Percentiles rank a stretch among this genome's conserved stretches.
Conservation (phyloP, 1,140 invertebrate species). For the Cepaea nemoralis region DNA sequence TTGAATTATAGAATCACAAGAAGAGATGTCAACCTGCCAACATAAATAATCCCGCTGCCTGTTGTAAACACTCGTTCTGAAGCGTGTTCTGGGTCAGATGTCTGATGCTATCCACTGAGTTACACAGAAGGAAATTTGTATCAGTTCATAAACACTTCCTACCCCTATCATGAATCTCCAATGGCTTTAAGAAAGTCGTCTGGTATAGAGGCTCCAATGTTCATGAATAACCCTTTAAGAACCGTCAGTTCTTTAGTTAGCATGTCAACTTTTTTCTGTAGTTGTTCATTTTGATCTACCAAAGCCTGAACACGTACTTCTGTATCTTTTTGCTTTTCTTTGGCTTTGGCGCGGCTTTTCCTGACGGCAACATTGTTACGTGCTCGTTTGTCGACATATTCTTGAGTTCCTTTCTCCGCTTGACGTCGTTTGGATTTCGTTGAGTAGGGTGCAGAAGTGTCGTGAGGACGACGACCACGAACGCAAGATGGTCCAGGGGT, state of each 20-base stretch:
- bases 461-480: constrained; percentile 45
- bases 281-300: constrained; percentile 90
- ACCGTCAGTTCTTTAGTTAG: constrained; percentile 93
- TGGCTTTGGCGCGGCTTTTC: constrained; percentile 96
- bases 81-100: too few relatives aligned
- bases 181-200: constrained; percentile 58
- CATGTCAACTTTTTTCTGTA: constrained; percentile 92
- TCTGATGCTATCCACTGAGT: too few relatives aligned
- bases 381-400: constrained; percentile 90
- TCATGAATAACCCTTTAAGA: constrained; percentile 83
- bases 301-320: constrained; percentile 93
- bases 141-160: background rate
- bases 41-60: too few relatives aligned
- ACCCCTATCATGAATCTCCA: constrained; percentile 40
- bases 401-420: constrained; percentile 76
- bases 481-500: constrained; percentile 31
- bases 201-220: constrained; percentile 71
- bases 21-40: too few relatives aligned
- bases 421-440: constrained; percentile 51
- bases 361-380: constrained; percentile 97
- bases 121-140: too few relatives aligned
- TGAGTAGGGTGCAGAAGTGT: constrained; percentile 37
- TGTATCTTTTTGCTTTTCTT: constrained; percentile 91
- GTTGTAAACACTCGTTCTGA: too few relatives aligned
- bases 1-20: too few relatives aligned